phyloP scores from a whole-genome alignment of 2,888 invertebrate species.

The Chrysolina haemoptera region DNA sequence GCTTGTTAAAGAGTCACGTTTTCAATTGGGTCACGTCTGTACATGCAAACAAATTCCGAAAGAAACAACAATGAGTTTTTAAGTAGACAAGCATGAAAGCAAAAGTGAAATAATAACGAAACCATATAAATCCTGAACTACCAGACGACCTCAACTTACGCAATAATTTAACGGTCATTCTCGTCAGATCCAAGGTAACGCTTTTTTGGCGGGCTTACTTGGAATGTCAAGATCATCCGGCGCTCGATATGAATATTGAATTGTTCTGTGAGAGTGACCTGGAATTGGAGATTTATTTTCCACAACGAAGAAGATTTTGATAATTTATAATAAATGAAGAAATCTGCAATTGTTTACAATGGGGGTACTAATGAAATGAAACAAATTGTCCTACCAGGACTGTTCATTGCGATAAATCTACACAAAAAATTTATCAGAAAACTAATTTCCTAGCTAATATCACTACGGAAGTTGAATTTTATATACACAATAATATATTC shows the following conservation, averaged over 20 bases:
- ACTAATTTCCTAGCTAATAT: too few relatives aligned
- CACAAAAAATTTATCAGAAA: too few relatives aligned
- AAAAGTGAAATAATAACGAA: slow-evolving; percentile 5
- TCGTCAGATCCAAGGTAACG: slow-evolving; percentile 32
- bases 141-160: slow-evolving; percentile 42
- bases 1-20: not conserved
- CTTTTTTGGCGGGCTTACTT: slow-evolving; percentile 30
- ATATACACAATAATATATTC: too few relatives aligned
- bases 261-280: not conserved
- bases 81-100: not conserved
- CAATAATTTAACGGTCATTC: slow-evolving; percentile 40
- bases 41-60: not conserved
- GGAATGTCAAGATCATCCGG: slow-evolving; percentile 29
- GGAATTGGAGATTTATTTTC: not conserved
- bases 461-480: too few relatives aligned
- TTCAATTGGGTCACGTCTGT: not conserved
- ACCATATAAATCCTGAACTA: not conserved
- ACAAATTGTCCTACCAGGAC: too few relatives aligned
- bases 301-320: too few relatives aligned
- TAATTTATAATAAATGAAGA: too few relatives aligned
- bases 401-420: too few relatives aligned
- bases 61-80: not conserved
- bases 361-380: too few relatives aligned
- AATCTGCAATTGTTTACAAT: too few relatives aligned
- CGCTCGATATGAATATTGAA: not conserved